phyloP scores from a whole-genome alignment of 1,140 invertebrate species.

The Neodiprion virginianus region DNA sequence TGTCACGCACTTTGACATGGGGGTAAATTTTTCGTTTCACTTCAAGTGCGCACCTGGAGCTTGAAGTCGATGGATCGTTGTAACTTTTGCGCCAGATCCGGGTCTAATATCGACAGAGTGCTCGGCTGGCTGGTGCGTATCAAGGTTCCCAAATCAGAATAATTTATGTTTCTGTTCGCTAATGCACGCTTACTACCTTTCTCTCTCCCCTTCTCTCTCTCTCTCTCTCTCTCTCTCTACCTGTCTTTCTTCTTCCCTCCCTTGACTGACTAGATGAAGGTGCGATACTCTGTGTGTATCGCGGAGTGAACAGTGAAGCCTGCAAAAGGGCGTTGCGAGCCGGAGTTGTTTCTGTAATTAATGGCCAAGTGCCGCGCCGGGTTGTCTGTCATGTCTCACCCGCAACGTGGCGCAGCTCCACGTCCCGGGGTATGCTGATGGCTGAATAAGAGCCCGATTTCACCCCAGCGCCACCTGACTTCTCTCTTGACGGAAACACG shows the following conservation, averaged over 20 bases:
- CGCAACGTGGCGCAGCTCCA: neutral
- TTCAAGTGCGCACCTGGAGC: too few species aligned
- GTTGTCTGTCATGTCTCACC: neutral
- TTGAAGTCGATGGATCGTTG: too few species aligned
- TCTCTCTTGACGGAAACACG: too few species aligned
- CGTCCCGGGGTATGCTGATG: too few species aligned
- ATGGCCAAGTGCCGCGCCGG: neutral
- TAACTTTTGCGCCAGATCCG: neutral
- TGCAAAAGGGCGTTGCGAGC: neutral
- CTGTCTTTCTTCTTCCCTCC: too few species aligned
- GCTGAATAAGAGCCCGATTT: too few species aligned
- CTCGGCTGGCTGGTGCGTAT: neutral
- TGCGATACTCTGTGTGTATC: neutral
- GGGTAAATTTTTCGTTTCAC: too few species aligned
- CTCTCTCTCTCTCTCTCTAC: too few species aligned
- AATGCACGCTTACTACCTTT: neutral
- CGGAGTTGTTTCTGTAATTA: slow-evolving; percentile 5
- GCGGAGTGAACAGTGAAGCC: neutral
- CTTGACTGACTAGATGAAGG: neutral
- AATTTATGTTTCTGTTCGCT: slow-evolving; percentile 7
- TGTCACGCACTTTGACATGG: too few species aligned
- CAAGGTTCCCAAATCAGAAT: neutral
- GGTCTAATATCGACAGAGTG: slow-evolving; percentile 2
- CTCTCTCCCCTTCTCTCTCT: too few species aligned
- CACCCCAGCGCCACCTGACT: too few species aligned